Conservation (phyloP, 2,797 vertebrate species). For the Helostoma temminkii region DNA sequence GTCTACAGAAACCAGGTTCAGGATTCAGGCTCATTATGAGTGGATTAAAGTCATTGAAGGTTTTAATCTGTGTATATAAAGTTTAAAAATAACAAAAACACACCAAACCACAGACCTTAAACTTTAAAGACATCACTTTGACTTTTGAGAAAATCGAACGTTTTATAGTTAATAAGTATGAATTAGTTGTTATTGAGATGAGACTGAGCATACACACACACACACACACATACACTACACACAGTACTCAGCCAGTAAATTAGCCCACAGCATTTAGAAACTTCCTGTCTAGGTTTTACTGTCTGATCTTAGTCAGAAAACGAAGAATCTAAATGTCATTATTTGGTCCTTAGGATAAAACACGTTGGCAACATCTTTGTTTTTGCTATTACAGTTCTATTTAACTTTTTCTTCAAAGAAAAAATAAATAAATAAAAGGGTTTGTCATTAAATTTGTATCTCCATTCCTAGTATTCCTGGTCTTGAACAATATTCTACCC, state of each 20-base stretch:
- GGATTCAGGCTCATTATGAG: not conserved
- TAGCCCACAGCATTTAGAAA: constrained; percentile 72
- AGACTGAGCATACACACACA: too few relatives aligned
- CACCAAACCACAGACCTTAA: too few relatives aligned
- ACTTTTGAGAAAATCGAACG: too few relatives aligned
- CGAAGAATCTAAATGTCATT: not conserved
- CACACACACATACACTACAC: not conserved
- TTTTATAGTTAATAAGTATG: too few relatives aligned
- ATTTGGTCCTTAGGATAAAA: constrained; percentile 10
- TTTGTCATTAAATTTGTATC: constrained; percentile 10
- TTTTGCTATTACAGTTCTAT: not conserved
- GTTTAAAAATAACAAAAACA: too few relatives aligned
- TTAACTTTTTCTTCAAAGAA: constrained; percentile 6
- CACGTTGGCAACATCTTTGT: not conserved
- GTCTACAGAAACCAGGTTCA: not conserved
- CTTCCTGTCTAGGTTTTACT: constrained; percentile 34
- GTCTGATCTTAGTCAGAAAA: constrained; percentile 12
- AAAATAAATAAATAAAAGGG: not conserved
- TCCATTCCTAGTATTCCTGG: not conserved
- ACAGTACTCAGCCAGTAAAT: constrained; percentile 55
- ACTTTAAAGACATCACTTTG: too few relatives aligned
- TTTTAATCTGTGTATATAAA: too few relatives aligned
- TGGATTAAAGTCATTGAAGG: too few relatives aligned
- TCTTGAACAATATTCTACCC: not conserved
- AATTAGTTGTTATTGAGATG: too few relatives aligned